Evolutionary conservation across 2,888 invertebrate species (phyloP).

Genomic region (Sesia apiformis): DNA sequence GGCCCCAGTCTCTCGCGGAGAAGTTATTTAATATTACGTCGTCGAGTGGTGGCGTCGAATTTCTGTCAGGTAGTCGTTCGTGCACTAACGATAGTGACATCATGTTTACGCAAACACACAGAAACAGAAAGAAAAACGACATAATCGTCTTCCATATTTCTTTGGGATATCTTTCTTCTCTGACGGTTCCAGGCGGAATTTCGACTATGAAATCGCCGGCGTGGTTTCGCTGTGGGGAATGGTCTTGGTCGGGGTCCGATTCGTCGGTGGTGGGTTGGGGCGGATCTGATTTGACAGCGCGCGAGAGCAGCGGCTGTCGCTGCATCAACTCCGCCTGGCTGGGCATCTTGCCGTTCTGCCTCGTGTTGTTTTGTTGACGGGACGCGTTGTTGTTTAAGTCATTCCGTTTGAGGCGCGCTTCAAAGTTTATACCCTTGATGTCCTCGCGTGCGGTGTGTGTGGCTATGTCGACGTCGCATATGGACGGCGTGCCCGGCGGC

Average conservation of each 20-base stretch:
- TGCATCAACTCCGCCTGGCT: slow-evolving; percentile 69
- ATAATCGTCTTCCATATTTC: slow-evolving; percentile 86
- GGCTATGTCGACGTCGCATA: slow-evolving; percentile 60
- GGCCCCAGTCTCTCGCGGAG: slow-evolving; percentile 83
- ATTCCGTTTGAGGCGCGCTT: slow-evolving; percentile 57
- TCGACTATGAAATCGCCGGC: slow-evolving; percentile 61
- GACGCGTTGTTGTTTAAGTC: slow-evolving; percentile 71
- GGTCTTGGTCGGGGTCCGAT: slow-evolving; percentile 52
- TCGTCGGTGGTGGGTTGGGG: slow-evolving; percentile 58
- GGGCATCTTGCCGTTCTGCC: slow-evolving; percentile 42
- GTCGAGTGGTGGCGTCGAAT: slow-evolving; percentile 83
- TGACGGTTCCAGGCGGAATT: slow-evolving; percentile 76
- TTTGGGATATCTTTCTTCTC: slow-evolving; percentile 87
- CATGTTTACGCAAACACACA: slow-evolving; percentile 69
- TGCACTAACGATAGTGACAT: slow-evolving; percentile 88
- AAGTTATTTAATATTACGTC: slow-evolving; percentile 89
- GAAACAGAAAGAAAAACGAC: slow-evolving; percentile 61
- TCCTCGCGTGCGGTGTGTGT: slow-evolving; percentile 54
- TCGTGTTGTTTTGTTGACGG: slow-evolving; percentile 19
- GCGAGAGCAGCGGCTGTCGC: slow-evolving; percentile 68
- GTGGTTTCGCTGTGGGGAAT: slow-evolving; percentile 50
- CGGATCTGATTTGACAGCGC: slow-evolving; percentile 49
- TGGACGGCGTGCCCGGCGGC: slow-evolving; percentile 21
- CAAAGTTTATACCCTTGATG: slow-evolving; percentile 65
- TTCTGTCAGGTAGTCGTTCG: slow-evolving; percentile 88